Evolutionary conservation across 2,888 invertebrate genomes (phyloP), one percentile per base, ranked within the genome.

Genomic region (Synergus gifuensis): DNA sequence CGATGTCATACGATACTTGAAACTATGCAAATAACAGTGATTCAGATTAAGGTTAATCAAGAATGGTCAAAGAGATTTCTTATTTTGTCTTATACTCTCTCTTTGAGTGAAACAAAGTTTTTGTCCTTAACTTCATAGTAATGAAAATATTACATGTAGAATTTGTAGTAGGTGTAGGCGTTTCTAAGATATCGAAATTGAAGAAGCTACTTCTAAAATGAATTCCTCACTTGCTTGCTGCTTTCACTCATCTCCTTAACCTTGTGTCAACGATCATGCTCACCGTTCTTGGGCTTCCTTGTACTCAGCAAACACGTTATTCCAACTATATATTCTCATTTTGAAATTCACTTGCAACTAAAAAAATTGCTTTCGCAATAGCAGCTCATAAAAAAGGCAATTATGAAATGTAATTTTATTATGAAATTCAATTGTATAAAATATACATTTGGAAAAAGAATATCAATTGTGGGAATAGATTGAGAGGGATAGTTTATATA

Each of bases 161-260:
- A 28, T 28, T 62, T 62, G 1, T 22, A 22, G 2, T 14, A 14
- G 11, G 22, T 60, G 60, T 60, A 12, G 22, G 14, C 62, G 14
- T 28, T 11, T 28, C 62, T 62, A 62, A 62, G 5, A 22, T 28
- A 62, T 62, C 18, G 5, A 28, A 22, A 60, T 60, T 60, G 22
- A 60, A 62, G 28, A 28, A 28, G 62, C 28, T 1, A 4, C 62
- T 62, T 28, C 5, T 12, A 62, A 28, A 28, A 28, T n/a, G 28
- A 14, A 14, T 62, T 28, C 28, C 11, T 28, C 12, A 28, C 62
- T 28, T 28, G 36, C 36, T 36, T 36, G 36, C 18, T 11, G 5
- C 62, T 62, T 62, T 62, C 62, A 62, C 62, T 62, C 62, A 14
- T 62, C 62, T 28, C 62, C 28, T 62, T 62, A 12, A 22, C 28